phyloP scores from a whole-genome alignment of 2,797 vertebrate species.

The Diglossa cyanea region DNA sequence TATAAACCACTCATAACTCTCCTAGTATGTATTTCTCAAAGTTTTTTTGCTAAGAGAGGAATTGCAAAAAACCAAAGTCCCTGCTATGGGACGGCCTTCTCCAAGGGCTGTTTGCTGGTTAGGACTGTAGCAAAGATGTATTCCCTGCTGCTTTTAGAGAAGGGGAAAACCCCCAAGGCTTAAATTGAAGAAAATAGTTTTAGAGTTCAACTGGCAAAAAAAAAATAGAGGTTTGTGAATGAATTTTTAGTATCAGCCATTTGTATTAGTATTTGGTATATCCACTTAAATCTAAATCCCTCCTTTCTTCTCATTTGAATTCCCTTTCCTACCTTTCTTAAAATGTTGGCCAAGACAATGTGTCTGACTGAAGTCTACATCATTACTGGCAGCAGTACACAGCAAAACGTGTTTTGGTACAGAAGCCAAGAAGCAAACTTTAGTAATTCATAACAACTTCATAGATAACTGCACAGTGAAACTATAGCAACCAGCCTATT shows the following conservation, averaged over 20 bases:
- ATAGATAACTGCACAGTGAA: neutral
- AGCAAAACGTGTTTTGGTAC: neutral
- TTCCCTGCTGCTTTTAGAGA: neutral
- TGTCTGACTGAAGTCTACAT: neutral
- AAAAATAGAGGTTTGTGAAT: neutral
- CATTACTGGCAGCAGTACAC: neutral
- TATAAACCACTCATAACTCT: neutral
- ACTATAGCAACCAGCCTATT: neutral
- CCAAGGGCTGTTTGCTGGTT: neutral
- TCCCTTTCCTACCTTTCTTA: neutral
- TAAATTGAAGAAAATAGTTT: neutral
- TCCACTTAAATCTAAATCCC: neutral
- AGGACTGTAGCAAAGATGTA: neutral
- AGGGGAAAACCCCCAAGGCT: accelerated
- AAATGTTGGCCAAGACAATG: neutral
- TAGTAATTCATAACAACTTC: neutral
- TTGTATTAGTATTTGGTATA: neutral
- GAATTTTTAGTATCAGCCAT: neutral
- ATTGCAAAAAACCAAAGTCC: neutral
- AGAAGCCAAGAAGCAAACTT: neutral
- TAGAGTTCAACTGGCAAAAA: neutral
- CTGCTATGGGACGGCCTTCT: neutral
- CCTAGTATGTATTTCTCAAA: neutral
- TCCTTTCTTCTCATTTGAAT: neutral
- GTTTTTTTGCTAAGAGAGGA: neutral